Base-by-base conservation (phyloP, 2,888 invertebrate species). In the Erebia epiphron region DNA sequence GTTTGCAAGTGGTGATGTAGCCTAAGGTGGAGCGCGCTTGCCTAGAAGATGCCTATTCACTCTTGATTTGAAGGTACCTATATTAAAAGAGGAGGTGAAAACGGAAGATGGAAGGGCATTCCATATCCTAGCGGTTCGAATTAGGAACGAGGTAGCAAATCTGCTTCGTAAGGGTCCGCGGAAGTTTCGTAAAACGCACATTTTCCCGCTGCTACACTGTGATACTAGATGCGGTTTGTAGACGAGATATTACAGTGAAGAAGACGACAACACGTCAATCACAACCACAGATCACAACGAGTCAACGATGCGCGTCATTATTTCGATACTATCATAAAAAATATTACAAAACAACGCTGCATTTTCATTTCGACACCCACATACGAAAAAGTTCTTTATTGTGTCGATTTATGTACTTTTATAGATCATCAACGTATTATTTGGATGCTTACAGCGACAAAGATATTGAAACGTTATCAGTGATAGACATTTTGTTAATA, bases 311-410 rank as follows among this genome's bases (percentile, higher is more conserved):
- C 43, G 43, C 56, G 56, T 66, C 56, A 57, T 14, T 66, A 56
- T 66, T 57, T 66, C 66, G 56, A 35, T 66, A 46, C 56, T 21
- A 62, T 62, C 61, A 43, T 41, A 66, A 50, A 26, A 67, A 67
- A 50, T 60, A 35, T 67, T 60, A 67, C 67, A 60, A 60, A 60
- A 67, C 60, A 10, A 10, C 14, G 50, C 67, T 57, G 26, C 58
- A 50, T 35, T 50, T 46, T 35, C 41, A 52, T 64, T 64, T 52
- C 16, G n/a, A 35, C 60, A 67, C 26, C 50, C 50, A 35, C 58
- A 60, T 50, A 50, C 60, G 46, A 50, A 58, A 60, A 50, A 7
- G 58, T 58, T 13, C 67, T 35, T 50, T 67, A 67, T 10, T 10
- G 35, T 52, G 16, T 41, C 35, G 35, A n/a, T 16, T 52, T 64